Evolutionary conservation across 2,888 invertebrate species (phyloP), one percentile per base, ranked within the genome.

Genomic region (Piscicola geometra): DNA sequence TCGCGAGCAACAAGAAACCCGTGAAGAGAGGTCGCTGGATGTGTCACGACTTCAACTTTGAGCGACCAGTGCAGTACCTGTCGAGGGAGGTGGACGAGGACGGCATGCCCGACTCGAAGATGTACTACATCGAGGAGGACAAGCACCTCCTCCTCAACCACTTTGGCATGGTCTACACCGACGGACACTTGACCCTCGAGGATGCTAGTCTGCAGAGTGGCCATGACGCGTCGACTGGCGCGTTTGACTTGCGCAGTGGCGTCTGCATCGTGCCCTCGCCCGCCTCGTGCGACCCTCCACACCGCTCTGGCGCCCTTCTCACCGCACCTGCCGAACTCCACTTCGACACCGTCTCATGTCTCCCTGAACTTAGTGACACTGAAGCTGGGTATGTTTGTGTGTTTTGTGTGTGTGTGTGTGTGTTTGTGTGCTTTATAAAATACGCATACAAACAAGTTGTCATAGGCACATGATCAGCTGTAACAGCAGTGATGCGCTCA

Each of bases 21-120:
- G 33, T 73, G 21, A 35, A 35, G 35, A 56, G 64, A 73, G 73
- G 73, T 64, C 73, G 73, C 25, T 73, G 73, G 73, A 35, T 56
- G 18, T 73, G 73, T 60, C 56, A 73, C 25, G 73, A 73, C 28
- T 73, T 73, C 52, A 56, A 64, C 32, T 56, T 73, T 21, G 73
- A 60, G 25, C 50, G 36, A 52, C 73, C 73, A n/a, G 32, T 30
- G 32, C 73, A 73, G 35, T 73, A 73, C 64, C 28, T 73, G 28
- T 9, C n/a, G n/a, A n/a, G 60, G 15, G n/a, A 36, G 60, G 33
- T 32, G 9, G 71, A 30, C 15, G 71, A 30, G n/a, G 52, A 33
- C 32, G 64, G 35, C 12, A 67, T 67, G 30, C 32, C 60, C 28
- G 60, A 56, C 35, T 30, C 60, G 64, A 25, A 28, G 0, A 35